Conservation (phyloP, 1,140 invertebrate species). For the Laodelphax striatellus region DNA sequence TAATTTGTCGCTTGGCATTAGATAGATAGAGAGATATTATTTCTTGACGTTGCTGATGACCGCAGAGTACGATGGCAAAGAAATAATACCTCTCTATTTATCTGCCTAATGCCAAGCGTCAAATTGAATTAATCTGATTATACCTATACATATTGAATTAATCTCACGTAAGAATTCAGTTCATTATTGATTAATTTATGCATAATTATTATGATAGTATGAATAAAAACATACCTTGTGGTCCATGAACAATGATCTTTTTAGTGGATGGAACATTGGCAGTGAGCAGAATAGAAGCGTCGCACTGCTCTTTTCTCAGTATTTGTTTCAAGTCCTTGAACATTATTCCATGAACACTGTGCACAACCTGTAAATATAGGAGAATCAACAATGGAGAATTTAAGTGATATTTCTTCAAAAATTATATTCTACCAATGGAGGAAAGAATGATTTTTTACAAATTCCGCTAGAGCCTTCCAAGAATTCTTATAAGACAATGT, state of each 20-base stretch:
- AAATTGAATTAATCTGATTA: too few relatives aligned
- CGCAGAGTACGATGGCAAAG: too few relatives aligned
- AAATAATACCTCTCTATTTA: too few relatives aligned
- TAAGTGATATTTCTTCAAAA: slow-evolving; percentile 7
- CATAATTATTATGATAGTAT: too few relatives aligned
- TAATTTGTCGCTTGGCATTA: too few relatives aligned
- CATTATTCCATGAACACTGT: slow-evolving; percentile 96
- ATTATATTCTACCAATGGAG: background rate
- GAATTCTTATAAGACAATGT: too few relatives aligned
- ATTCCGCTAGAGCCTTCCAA: too few relatives aligned
- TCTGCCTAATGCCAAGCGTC: too few relatives aligned
- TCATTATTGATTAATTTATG: too few relatives aligned
- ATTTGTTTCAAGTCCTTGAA: slow-evolving; percentile 99
- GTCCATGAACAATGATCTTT: slow-evolving; percentile 97
- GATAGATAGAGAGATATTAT: too few relatives aligned
- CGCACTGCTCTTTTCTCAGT: slow-evolving; percentile 95
- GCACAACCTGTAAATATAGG: slow-evolving; percentile 58
- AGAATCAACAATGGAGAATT: background rate
- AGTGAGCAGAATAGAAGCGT: slow-evolving; percentile 91
- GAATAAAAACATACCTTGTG: slow-evolving; percentile 49
- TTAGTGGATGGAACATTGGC: slow-evolving; percentile 98
- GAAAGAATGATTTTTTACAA: background rate
- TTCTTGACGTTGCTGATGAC: too few relatives aligned
- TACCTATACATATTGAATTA: too few relatives aligned
- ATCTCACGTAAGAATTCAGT: background rate